These are phyloP conservation scores for Gasteruption jaculator DNA, from an alignment of 2,888 invertebrate genomes.

Conservation along the genomic window DNA sequence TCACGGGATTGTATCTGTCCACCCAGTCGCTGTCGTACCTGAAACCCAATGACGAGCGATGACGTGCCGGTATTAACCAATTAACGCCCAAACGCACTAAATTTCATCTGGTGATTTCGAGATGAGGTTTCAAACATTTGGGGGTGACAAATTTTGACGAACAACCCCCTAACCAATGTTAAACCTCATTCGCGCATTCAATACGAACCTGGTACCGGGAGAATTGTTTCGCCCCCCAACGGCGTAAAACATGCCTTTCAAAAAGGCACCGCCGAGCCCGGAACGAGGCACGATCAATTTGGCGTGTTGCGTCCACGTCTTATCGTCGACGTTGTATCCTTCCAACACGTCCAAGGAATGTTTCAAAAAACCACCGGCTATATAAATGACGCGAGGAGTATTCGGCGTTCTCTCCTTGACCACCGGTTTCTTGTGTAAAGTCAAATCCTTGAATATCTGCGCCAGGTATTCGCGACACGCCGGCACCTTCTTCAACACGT, in stretches of 20 bases:
- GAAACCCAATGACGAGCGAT: constrained; percentile 12
- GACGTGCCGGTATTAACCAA: no score
- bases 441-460: constrained; percentile 86
- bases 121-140: no score
- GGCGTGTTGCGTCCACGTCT: constrained; percentile 77
- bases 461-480: constrained; percentile 87
- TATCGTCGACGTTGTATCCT: constrained; percentile 83
- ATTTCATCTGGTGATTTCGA: no score
- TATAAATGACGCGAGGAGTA: constrained; percentile 84
- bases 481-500: constrained; percentile 80
- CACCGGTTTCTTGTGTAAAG: constrained; percentile 78
- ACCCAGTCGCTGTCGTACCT: constrained; percentile 85
- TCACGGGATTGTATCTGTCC: constrained; percentile 80
- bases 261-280: constrained; percentile 80
- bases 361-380: constrained; percentile 84
- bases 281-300: constrained; percentile 83
- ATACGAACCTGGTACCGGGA: constrained; percentile 65
- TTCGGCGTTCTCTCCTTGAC: constrained; percentile 85
- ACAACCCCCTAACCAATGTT: no score
- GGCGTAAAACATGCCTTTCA: constrained; percentile 86
- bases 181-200: no score
- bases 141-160: no score
- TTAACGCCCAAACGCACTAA: no score
- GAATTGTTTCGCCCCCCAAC: constrained; percentile 91
- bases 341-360: constrained; percentile 85